Evolutionary conservation across 2,888 invertebrate species (phyloP).

Genomic region (Hemaris fuciformis): DNA sequence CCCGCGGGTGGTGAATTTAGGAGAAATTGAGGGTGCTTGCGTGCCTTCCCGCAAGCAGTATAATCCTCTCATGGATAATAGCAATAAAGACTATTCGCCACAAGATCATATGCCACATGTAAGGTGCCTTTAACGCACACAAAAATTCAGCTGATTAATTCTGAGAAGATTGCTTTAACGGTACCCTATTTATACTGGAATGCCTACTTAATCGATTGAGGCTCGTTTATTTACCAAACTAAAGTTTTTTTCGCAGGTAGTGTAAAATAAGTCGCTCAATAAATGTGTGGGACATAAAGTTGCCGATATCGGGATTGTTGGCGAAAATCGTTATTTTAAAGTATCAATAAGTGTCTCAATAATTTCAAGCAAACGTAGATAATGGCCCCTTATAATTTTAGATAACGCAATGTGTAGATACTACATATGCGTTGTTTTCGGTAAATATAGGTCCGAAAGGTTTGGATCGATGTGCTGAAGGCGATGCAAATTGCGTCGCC

Average conservation of each 20-base stretch:
- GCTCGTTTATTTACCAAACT: background rate
- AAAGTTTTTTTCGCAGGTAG: background rate
- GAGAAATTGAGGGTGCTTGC: conserved; percentile 72
- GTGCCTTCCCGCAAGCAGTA: conserved; percentile 62
- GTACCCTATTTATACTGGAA: conserved; percentile 1
- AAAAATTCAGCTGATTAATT: conserved; percentile 7
- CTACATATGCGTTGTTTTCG: conserved; percentile 44
- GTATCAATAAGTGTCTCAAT: background rate
- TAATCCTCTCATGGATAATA: conserved; percentile 64
- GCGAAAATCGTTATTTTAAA: conserved; percentile 2
- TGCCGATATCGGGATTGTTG: background rate
- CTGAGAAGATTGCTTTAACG: background rate
- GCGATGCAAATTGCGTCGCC: conserved; percentile 77
- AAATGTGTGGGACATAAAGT: background rate
- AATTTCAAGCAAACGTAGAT: background rate
- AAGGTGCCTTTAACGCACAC: conserved; percentile 21
- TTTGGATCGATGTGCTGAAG: conserved; percentile 56
- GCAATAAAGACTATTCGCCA: conserved; percentile 51
- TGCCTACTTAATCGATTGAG: background rate
- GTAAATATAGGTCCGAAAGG: conserved; percentile 67
- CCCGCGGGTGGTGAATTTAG: conserved; percentile 74
- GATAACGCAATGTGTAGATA: background rate
- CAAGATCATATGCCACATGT: conserved; percentile 66
- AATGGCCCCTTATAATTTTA: conserved; percentile 9
- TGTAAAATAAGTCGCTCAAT: background rate